Base-by-base conservation (phyloP, 2,797 vertebrate genomes). In the Morelia viridis region DNA sequence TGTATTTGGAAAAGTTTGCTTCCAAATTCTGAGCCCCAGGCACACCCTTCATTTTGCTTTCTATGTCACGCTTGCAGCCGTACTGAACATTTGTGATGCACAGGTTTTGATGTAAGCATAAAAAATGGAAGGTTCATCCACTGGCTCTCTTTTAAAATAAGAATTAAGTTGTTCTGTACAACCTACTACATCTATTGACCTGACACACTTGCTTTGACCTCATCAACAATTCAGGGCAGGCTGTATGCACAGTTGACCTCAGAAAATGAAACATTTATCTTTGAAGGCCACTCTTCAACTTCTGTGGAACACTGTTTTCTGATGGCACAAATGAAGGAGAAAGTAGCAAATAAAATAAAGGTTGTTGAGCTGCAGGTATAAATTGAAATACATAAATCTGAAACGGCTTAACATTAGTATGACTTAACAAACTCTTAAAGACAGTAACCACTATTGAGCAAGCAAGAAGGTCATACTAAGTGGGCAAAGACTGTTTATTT, bases 401-500 rank as follows among this genome's bases (percentile, higher is more conserved):
- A 85, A 92, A 71, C 50, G 4, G 28, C 62, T n/a, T 89, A 50
- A 17, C 53, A 9, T 56, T 60, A 41, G 60, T 60, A 22, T 53
- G 35, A 19, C n/a, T 85, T 65, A 71, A 60, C 31, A 68, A 57
- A 41, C 31, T 41, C 56, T 85, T 64, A 85, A 50, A 46, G 56
- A 26, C 60, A 4, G 28, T 26, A 85, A 58, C 84, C 6, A 89
- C 60, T 88, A 41, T 4, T 88, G 13, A 84, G 46, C n/a, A 57
- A 80, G 83, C 64, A 41, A 85, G 62, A 83, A 83, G 19, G 41
- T 92, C 56, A 50, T n/a, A 35, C 31, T 58, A 68, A 56, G 31
- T 89, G 35, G 11, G 19, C 35, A 46, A 88, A 92, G 61, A 53
- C 41, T 91, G 50, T 89, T 92, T 56, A 31, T 92, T 88, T 87